Base-by-base conservation (phyloP, 2,797 vertebrate species). In the Nannoperca australis region DNA sequence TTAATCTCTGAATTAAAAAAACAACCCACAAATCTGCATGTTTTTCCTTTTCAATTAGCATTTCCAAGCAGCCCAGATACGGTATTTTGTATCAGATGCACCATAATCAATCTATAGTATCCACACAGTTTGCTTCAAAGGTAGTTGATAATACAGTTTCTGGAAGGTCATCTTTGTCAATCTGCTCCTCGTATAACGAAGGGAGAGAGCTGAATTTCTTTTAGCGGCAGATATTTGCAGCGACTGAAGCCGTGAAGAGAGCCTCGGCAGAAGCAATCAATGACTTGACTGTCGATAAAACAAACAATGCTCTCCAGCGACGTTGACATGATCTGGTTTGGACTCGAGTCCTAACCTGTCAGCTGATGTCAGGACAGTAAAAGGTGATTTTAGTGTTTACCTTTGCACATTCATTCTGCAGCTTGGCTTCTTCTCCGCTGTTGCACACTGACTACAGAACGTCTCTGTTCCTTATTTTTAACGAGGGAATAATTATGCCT, bases 391-490 rank as follows among this genome's bases (percentile, higher is more conserved):
- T 27, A 13, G 14, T 32, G 5, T 58, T 61, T 18, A 8, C 13
- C 54, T 40, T 22, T 7, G 5, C 2, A 27, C 6, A 5, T 24
- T 32, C 56, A 45, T 8, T 55, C 49, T 49, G 51, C 61, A 70
- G 73, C 63, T 73, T 15, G 36, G 71, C 45, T 67, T 58, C 62
- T 40, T 54, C 64, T 47, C 30, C n/a, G 0, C 61, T 44, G 45
- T 5, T 30, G 36, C 68, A 20, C 51, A 11, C 45, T 1, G 30
- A 55, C 59, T n/a, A 32, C 56, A 44, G 17, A 63, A 34, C 1
- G 20, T 72, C 47, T 30, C 42, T 36, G 53, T 75, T 85, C 82
- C 82, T 89, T 78, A 84, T 55, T 82, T 88, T 85, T 85, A 90
- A 90, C 69, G 15, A 90, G 85, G 70, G 10, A 47, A 44, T 79